Conservation (phyloP, 2,888 invertebrate genomes). For the Tipula vernalis region DNA sequence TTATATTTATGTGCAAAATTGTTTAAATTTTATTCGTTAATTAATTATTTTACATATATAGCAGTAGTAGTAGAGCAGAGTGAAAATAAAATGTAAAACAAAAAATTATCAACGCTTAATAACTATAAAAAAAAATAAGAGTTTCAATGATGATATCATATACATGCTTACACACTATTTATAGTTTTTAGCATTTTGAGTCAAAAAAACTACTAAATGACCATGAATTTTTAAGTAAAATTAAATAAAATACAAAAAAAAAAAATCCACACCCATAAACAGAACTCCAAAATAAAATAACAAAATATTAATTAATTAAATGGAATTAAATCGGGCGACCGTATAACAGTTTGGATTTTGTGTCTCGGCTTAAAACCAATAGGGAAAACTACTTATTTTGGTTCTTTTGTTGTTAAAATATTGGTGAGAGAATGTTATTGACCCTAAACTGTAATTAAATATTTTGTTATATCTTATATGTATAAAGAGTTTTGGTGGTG, state of each 20-base stretch:
- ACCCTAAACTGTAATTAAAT: neutral
- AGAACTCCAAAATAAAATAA: neutral
- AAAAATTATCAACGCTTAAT: neutral
- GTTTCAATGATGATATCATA: neutral
- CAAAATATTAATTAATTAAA: neutral
- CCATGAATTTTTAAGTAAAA: neutral
- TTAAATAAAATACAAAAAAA: neutral
- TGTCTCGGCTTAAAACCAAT: neutral
- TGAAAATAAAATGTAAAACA: neutral
- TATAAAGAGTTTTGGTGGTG: neutral
- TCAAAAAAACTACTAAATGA: neutral
- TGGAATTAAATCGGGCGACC: neutral
- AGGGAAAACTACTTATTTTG: neutral
- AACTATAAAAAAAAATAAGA: neutral
- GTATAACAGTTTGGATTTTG: neutral
- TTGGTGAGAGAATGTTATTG: neutral
- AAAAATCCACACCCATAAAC: neutral
- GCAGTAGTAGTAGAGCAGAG: neutral
- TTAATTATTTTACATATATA: neutral
- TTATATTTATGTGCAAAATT: neutral
- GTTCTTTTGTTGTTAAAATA: neutral
- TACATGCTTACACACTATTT: neutral
- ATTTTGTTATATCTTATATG: neutral
- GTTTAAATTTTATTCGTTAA: neutral
- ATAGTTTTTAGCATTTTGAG: neutral